Conservation (phyloP, 35 echinoderm and acorn worm genomes). For the Nesometra sesokonis region DNA sequence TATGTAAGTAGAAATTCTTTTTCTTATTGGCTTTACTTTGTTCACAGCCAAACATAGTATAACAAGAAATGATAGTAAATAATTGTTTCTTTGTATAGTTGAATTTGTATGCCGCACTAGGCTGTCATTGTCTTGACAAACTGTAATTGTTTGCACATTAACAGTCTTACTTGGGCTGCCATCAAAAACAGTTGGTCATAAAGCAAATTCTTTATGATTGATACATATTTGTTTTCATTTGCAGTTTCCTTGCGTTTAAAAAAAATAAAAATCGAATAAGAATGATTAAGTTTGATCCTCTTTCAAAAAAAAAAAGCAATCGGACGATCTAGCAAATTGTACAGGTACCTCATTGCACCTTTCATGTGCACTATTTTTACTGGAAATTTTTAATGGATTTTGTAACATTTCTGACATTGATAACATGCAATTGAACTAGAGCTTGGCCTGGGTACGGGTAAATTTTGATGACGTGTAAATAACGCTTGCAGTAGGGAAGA, state of each 20-base stretch:
- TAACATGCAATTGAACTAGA: neutral
- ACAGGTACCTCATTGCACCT: neutral
- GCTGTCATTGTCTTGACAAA: too few relatives aligned
- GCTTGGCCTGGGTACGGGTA: neutral
- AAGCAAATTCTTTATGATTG: neutral
- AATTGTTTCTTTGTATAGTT: neutral
- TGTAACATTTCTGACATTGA: neutral
- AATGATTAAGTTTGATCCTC: neutral
- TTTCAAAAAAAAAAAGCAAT: neutral
- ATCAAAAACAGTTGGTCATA: neutral
- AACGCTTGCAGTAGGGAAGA: too few relatives aligned
- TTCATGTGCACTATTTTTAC: neutral
- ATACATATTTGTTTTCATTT: neutral
- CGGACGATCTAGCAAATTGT: neutral
- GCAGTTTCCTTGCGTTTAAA: neutral
- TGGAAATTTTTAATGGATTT: neutral
- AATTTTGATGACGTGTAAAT: neutral
- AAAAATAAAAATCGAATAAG: neutral
- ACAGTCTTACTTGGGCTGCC: neutral
- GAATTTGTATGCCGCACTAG: too few relatives aligned
- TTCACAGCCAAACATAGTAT: neutral
- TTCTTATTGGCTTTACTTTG: neutral
- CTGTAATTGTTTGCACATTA: too few relatives aligned
- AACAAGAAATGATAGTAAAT: neutral
- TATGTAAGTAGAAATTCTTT: neutral